Percentiles rank a stretch among this genome's conserved stretches.
Conservation (phyloP, 2,888 invertebrate genomes). For the Heliconius charithonia region DNA sequence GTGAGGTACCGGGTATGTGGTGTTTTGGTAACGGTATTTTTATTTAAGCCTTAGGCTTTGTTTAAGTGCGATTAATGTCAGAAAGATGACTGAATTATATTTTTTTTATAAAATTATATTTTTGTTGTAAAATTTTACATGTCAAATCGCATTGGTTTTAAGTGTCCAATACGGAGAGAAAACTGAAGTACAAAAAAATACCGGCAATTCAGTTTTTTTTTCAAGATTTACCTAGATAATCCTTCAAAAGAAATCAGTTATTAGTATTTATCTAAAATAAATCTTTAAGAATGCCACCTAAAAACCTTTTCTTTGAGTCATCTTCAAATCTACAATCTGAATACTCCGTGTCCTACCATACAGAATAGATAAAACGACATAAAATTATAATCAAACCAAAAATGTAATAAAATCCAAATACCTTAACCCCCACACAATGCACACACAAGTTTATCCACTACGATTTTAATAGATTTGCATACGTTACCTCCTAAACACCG, state of each 20-base stretch:
- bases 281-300: no score
- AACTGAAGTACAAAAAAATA: no score
- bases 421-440: background rate
- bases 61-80: background rate
- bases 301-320: no score
- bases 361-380: background rate
- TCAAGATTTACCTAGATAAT: no score
- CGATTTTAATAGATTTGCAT: constrained; percentile 18
- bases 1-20: background rate
- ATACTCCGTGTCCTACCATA: background rate
- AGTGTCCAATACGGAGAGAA: no score
- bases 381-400: background rate
- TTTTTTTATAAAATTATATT: background rate
- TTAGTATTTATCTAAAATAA: no score
- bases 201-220: no score
- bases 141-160: background rate
- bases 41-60: constrained; percentile 12
- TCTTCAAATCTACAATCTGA: no score
- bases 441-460: constrained; percentile 11
- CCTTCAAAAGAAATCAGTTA: no score
- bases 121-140: background rate
- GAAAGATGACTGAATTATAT: background rate
- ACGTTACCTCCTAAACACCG: constrained; percentile 3
- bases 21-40: background rate
- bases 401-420: background rate